Evolutionary conservation across 2,797 vertebrate species (phyloP), one percentile per base, ranked within the genome.

Genomic region (Periparus ater): DNA sequence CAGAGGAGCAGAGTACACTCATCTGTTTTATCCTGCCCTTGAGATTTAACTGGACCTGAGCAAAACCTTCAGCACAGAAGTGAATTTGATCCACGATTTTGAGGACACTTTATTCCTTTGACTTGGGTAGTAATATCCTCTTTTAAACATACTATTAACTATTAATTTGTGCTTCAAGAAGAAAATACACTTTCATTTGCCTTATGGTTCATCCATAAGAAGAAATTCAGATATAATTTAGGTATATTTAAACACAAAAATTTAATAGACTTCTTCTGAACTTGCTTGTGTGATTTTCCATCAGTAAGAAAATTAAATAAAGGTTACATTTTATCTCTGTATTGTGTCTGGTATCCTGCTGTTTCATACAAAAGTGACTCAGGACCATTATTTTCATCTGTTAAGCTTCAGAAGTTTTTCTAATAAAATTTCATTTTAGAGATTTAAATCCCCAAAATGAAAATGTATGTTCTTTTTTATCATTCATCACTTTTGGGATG

Each of bases 391-490:
- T 62, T 91, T 93, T 86, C 34, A 80, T 58, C 80, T 66, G 47
- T 51, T 82, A 86, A 83, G 29, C 73, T 95, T 91, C 26, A 55
- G 58, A 62, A 60, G 51, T 68, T 80, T 82, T 91, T 89, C 75
- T 47, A 20, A 47, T 74, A 93, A 94, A 95, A 91, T 15, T 42
- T 91, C 5, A 89, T 96, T 95, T 95, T 73, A 51, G 71, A 95
- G 85, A 67, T 93, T 92, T 94, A 96, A 95, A 88, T n/a, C 9
- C 40, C 54, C 30, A 11, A 42, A 92, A 97, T 76, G 53, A 97
- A 97, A 97, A 94, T 66, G 65, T 89, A 78, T 87, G 54, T 63
- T 73, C 58, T 96, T 97, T 96, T 98, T 97, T 97, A 97, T 96
- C 97, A 97, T 96, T 97, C 95, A 96, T 65, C 78, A 77, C 85